phyloP scores from a whole-genome alignment of 2,888 invertebrate genomes.

The Lasius fuliginosus region DNA sequence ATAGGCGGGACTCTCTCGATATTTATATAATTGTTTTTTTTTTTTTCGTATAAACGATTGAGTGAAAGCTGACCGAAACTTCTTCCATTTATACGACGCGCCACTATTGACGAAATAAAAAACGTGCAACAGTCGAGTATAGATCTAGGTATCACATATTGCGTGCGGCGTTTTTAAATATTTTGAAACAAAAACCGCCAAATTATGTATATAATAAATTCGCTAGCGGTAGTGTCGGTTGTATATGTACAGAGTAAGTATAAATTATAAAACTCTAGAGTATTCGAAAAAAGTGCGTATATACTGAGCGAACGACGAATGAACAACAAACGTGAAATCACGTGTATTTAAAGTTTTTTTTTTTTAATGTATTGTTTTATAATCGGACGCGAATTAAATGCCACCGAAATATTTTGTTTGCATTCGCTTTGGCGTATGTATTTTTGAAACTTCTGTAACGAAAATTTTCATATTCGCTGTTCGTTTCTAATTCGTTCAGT shows the following conservation, averaged over 20 bases:
- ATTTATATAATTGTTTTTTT: constrained; percentile 61
- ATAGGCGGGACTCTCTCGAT: constrained; percentile 66
- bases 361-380: background rate
- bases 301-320: constrained; percentile 10
- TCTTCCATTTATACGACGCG: constrained; percentile 71
- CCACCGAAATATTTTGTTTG: background rate
- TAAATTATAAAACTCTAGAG: constrained; percentile 78
- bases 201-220: constrained; percentile 78
- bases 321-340: background rate
- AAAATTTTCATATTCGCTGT: constrained; percentile 11
- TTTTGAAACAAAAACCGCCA: constrained; percentile 72
- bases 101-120: constrained; percentile 59
- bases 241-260: constrained; percentile 81
- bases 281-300: constrained; percentile 53
- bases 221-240: constrained; percentile 72
- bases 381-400: background rate
- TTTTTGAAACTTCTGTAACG: background rate
- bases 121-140: constrained; percentile 48
- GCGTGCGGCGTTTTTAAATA: constrained; percentile 68
- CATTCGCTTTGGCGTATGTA: background rate
- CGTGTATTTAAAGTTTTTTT: background rate
- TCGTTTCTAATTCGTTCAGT: constrained; percentile 21
- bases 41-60: constrained; percentile 58
- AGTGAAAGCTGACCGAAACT: constrained; percentile 64
- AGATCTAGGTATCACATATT: constrained; percentile 55